Conservation (phyloP, 64 coral and sea anemone species). For the Anthopleura sola region DNA sequence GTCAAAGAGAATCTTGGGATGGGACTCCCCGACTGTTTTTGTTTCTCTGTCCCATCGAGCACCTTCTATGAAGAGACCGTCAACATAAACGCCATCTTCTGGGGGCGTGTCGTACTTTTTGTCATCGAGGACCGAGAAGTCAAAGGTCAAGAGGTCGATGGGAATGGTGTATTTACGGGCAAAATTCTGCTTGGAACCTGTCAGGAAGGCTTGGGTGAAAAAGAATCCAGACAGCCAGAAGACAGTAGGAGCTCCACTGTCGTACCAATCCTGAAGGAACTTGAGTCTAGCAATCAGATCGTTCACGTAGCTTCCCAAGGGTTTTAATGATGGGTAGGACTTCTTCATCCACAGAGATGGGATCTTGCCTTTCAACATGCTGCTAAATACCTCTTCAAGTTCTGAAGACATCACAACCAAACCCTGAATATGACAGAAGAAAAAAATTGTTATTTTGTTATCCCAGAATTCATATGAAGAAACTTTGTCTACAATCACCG, state of each 20-base stretch:
- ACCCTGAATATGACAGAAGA: constrained; percentile 40
- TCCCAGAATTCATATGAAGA: not conserved
- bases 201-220: constrained; percentile 97
- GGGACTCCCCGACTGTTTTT: constrained; percentile 78
- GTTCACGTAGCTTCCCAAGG: constrained; percentile 94
- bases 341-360: constrained; percentile 98
- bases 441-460: not conserved
- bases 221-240: constrained; percentile 99
- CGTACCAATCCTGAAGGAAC: constrained; percentile 97
- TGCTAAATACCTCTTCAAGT: constrained; percentile 82
- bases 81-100: constrained; percentile 94
- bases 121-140: constrained; percentile 88
- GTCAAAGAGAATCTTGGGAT: constrained; percentile 82
- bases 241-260: constrained; percentile 76
- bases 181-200: constrained; percentile 97
- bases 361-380: constrained; percentile 90
- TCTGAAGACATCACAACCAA: constrained; percentile 99
- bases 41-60: constrained; percentile 86
- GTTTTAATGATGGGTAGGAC: constrained; percentile 95
- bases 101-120: constrained; percentile 82
- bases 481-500: no score
- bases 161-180: constrained; percentile 98
- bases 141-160: constrained; percentile 88
- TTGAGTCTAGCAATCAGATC: constrained; percentile 90
- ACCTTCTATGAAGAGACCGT: constrained; percentile 92